phyloP scores from a whole-genome alignment of 2,888 invertebrate species.

The Yponomeuta malinellus region DNA sequence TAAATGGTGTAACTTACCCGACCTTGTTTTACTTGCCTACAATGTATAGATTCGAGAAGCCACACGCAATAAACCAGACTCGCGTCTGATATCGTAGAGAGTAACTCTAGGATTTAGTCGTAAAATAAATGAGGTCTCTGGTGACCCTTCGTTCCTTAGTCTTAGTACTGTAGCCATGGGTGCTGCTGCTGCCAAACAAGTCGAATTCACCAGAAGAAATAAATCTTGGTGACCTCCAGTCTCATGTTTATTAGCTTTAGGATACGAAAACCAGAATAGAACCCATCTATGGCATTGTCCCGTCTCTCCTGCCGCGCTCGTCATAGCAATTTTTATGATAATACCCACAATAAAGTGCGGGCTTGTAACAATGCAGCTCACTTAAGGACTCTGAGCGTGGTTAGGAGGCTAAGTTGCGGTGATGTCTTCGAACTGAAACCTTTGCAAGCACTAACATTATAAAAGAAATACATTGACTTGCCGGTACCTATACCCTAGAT shows the following conservation, averaged over 20 bases:
- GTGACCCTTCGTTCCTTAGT: not conserved
- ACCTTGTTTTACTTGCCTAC: no score
- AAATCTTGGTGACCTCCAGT: not conserved
- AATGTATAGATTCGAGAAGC: not conserved
- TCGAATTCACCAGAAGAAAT: not conserved
- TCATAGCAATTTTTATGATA: slow-evolving; percentile 11
- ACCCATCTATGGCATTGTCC: not conserved
- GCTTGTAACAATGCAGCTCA: slow-evolving; percentile 6
- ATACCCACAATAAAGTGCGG: slow-evolving; percentile 13
- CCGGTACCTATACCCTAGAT: no score
- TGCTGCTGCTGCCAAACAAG: not conserved
- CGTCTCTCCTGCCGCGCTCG: not conserved
- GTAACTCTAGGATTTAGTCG: not conserved
- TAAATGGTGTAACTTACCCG: no score
- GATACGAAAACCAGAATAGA: not conserved
- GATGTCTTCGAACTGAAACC: no score
- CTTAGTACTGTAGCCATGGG: not conserved
- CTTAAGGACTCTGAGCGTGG: not conserved
- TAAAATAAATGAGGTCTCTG: not conserved
- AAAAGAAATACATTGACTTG: no score
- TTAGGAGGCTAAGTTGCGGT: not conserved
- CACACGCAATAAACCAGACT: not conserved
- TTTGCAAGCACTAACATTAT: no score
- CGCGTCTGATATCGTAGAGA: not conserved
- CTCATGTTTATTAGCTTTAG: not conserved